These are phyloP conservation scores for Lymantria monacha DNA, from an alignment of 2,888 invertebrate genomes.

Conservation along the genomic window DNA sequence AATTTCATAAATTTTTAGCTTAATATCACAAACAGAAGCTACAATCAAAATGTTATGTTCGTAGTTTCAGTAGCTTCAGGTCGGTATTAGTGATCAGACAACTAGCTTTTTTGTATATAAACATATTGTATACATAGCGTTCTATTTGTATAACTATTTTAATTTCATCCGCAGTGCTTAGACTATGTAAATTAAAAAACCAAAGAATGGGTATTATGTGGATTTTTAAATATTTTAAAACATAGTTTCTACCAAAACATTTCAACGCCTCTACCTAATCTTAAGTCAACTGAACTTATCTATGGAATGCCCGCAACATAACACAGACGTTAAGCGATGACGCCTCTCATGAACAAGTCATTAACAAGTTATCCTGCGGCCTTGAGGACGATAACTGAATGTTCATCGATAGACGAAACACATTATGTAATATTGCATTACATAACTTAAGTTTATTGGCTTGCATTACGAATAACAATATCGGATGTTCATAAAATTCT, in stretches of 20 bases:
- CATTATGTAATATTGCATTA: conserved; percentile 52
- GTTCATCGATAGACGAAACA: conserved; percentile 46
- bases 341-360: conserved; percentile 53
- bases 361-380: conserved; percentile 58
- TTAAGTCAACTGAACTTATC: conserved; percentile 54
- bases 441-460: conserved; percentile 37
- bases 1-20: no score
- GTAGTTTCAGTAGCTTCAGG: no score
- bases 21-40: no score
- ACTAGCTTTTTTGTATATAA: no score
- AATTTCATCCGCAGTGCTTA: no score
- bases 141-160: no score
- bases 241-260: not conserved
- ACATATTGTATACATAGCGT: no score
- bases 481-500: no score
- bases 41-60: no score
- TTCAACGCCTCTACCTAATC: conserved; percentile 4
- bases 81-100: no score
- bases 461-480: no score
- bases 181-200: no score
- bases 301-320: conserved; percentile 54
- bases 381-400: conserved; percentile 65
- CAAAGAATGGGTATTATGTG: not conserved
- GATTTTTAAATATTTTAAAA: not conserved
- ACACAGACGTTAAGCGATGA: conserved; percentile 40